Conservation (phyloP, 2,113 vertebrate species). For the Psephotus haematonotus region DNA sequence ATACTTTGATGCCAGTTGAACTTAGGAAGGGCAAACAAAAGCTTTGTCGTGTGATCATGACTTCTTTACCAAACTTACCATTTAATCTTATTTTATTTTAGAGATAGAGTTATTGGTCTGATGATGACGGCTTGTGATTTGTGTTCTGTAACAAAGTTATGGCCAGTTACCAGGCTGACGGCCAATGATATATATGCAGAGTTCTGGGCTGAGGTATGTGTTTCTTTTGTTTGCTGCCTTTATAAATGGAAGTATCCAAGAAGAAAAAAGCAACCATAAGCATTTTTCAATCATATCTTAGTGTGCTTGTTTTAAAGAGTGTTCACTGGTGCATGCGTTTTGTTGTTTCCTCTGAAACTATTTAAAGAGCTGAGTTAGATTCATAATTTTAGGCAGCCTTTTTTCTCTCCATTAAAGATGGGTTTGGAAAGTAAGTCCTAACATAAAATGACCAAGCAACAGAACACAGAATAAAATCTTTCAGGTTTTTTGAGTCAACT, state of each 20-base stretch:
- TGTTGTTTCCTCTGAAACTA: not conserved
- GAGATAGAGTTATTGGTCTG: slow-evolving; percentile 95
- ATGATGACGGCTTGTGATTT: slow-evolving; percentile 99
- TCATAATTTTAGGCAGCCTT: not conserved
- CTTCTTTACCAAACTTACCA: not conserved
- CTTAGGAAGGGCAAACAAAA: not conserved
- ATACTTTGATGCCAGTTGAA: not conserved
- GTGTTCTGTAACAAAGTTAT: slow-evolving; percentile 97
- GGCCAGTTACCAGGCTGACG: slow-evolving; percentile 91
- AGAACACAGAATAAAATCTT: not conserved
- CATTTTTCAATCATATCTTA: not conserved
- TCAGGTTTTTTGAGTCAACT: not conserved
- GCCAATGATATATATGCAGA: slow-evolving; percentile 98
- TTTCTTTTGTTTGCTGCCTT: not conserved
- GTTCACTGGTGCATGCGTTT: not conserved
- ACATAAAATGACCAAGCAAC: not conserved
- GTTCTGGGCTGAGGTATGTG: slow-evolving; percentile 96
- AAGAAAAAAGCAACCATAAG: not conserved
- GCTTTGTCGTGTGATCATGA: not conserved
- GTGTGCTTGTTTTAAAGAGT: not conserved
- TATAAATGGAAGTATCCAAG: not conserved
- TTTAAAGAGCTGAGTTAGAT: not conserved
- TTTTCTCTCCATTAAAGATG: not conserved
- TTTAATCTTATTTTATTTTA: slow-evolving; percentile 66
- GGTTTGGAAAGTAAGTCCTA: not conserved